These are phyloP conservation scores for Discoglossus pictus DNA, from an alignment of 2,797 vertebrate species.

Conservation along the genomic window DNA sequence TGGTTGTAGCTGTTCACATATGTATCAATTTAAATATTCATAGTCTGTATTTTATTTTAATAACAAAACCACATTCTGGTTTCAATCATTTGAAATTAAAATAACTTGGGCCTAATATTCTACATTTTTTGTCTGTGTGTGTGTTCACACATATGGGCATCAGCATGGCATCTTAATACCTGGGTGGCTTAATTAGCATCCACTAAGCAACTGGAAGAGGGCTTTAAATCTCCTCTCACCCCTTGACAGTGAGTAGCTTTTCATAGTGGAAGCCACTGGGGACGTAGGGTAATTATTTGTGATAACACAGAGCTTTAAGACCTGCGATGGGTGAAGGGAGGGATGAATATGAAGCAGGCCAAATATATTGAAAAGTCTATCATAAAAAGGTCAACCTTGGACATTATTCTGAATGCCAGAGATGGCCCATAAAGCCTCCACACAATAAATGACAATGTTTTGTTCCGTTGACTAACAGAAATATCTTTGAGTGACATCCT, in stretches of 20 bases:
- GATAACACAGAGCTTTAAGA: conserved; percentile 89
- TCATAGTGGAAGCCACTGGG: conserved; percentile 82
- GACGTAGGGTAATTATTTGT: conserved; percentile 97
- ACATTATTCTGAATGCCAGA: conserved; percentile 81
- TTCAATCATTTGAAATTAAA: conserved; percentile 36
- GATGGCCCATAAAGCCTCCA: conserved; percentile 85
- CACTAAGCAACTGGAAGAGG: conserved; percentile 92
- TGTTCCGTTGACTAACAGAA: conserved; percentile 70
- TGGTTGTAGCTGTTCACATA: too few species aligned
- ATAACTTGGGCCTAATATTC: conserved; percentile 67
- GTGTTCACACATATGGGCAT: conserved; percentile 96
- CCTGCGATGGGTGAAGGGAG: conserved; percentile 52
- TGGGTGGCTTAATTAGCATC: conserved; percentile 99
- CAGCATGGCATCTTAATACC: conserved; percentile 91
- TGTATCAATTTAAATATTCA: too few species aligned
- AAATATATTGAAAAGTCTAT: conserved; percentile 71
- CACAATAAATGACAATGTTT: conserved; percentile 86
- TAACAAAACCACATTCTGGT: conserved; percentile 19
- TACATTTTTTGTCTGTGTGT: conserved; percentile 91
- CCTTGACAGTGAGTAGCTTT: conserved; percentile 82
- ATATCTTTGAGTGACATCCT: conserved; percentile 80
- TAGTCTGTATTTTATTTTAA: conserved; percentile 23
- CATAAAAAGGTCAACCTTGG: conserved; percentile 94
- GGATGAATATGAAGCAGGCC: conserved; percentile 75
- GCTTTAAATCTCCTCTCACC: conserved; percentile 89